phyloP scores from a whole-genome alignment of 2,888 invertebrate species.

The Operophtera brumata region DNA sequence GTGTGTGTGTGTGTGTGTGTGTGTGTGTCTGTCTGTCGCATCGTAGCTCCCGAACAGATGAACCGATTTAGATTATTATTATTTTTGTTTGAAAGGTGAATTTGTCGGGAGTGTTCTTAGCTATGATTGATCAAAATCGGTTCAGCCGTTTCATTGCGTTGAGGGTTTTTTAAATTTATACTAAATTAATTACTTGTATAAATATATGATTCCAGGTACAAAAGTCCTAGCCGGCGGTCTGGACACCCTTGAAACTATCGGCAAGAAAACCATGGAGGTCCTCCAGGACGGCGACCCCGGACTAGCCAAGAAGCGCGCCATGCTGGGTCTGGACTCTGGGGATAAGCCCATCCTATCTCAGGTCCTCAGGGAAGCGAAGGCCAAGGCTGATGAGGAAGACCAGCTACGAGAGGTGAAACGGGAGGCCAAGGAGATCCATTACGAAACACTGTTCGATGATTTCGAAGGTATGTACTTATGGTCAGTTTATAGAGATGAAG shows the following conservation, averaged over 20 bases:
- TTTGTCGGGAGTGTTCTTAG: too few species aligned
- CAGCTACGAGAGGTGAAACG: slow-evolving; percentile 71
- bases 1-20: too few species aligned
- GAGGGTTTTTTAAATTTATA: too few species aligned
- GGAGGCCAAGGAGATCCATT: slow-evolving; percentile 81
- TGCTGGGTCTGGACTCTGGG: slow-evolving; percentile 80
- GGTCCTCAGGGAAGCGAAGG: slow-evolving; percentile 85
- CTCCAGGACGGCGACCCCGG: slow-evolving; percentile 96
- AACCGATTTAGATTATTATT: too few species aligned
- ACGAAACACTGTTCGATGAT: slow-evolving; percentile 92
- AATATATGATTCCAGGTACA: slow-evolving; percentile 65
- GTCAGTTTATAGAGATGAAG: background rate
- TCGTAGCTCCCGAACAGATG: too few species aligned
- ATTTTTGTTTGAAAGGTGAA: too few species aligned
- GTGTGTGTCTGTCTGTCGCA: too few species aligned
- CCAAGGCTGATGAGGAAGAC: slow-evolving; percentile 83
- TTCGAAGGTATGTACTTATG: slow-evolving; percentile 83
- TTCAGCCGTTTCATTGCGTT: too few species aligned
- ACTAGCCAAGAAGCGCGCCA: slow-evolving; percentile 87
- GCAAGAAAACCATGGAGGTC: slow-evolving; percentile 96
- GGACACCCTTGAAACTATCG: slow-evolving; percentile 94
- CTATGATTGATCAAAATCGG: too few species aligned
- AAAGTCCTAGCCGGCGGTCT: slow-evolving; percentile 90
- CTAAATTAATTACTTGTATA: too few species aligned
- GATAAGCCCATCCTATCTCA: slow-evolving; percentile 84